phyloP scores from a whole-genome alignment of 2,888 invertebrate species.

The Alcis repandata region DNA sequence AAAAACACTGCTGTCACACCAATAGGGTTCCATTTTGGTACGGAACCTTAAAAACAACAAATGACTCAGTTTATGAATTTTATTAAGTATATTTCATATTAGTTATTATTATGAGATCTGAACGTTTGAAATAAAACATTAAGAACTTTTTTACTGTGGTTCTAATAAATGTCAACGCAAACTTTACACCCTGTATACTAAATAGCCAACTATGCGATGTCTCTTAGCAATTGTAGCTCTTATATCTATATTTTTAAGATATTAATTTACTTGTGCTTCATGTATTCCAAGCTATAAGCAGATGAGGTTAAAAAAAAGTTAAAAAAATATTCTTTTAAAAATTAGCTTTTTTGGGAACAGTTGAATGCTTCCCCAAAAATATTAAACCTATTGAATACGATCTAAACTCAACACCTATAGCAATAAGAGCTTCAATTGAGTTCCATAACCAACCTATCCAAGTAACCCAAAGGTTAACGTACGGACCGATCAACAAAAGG shows the following conservation, averaged over 20 bases:
- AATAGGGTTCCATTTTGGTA: too few species aligned
- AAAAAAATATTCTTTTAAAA: not conserved
- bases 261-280: slow-evolving; percentile 17
- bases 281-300: slow-evolving; percentile 5
- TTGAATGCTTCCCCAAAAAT: too few species aligned
- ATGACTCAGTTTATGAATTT: too few species aligned
- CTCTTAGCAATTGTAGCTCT: slow-evolving; percentile 35
- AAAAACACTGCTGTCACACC: too few species aligned
- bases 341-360: too few species aligned
- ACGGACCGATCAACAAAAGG: not conserved
- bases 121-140: too few species aligned
- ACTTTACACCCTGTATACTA: slow-evolving; percentile 32
- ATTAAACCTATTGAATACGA: not conserved
- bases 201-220: slow-evolving; percentile 40
- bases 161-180: slow-evolving; percentile 23
- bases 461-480: not conserved
- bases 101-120: too few species aligned
- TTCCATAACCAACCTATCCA: slow-evolving; percentile 27
- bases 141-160: not conserved
- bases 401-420: slow-evolving; percentile 33
- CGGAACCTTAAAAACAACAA: too few species aligned
- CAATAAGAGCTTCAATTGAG: slow-evolving; percentile 41
- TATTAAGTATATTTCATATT: too few species aligned
- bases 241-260: slow-evolving; percentile 23
- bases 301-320: not conserved